Evolutionary conservation across 2,797 vertebrate species (phyloP).

Genomic region (Fistularia commersonii): DNA sequence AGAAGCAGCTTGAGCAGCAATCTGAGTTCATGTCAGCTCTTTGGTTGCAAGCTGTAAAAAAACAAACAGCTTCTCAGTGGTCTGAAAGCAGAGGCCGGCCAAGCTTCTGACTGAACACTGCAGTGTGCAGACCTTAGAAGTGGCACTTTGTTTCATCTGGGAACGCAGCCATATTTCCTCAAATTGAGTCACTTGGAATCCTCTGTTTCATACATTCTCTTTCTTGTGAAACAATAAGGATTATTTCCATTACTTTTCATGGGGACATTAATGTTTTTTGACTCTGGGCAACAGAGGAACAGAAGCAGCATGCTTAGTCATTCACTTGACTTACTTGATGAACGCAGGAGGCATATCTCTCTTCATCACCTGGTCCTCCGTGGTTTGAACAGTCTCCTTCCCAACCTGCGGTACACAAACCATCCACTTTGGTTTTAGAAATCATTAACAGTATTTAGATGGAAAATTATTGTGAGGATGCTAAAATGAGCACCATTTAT

Average conservation of each 20-base stretch:
- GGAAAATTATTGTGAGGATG: constrained; percentile 12
- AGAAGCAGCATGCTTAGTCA: constrained; percentile 1
- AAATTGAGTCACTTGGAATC: constrained; percentile 49
- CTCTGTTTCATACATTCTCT: constrained; percentile 46
- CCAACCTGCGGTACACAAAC: constrained; percentile 82
- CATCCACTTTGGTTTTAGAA: constrained; percentile 1
- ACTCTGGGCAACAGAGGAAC: constrained; percentile 7
- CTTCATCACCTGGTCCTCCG: constrained; percentile 98
- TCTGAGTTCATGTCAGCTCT: constrained; percentile 43
- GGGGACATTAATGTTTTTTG: constrained; percentile 11
- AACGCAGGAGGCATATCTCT: constrained; percentile 98
- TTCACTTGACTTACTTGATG: constrained; percentile 87
- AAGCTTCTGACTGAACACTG: constrained; percentile 8
- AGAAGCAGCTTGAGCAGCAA: constrained; percentile 38
- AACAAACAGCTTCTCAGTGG: constrained; percentile 49
- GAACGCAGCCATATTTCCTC: constrained; percentile 57
- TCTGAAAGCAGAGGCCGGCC: constrained; percentile 40
- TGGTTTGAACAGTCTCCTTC: constrained; percentile 97
- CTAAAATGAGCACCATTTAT: constrained; percentile 37
- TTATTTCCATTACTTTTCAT: constrained; percentile 26
- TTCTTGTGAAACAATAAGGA: constrained; percentile 41
- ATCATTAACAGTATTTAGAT: constrained; percentile 33
- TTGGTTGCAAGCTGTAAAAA: constrained; percentile 48
- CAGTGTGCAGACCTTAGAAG: constrained; percentile 38
- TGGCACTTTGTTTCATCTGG: constrained; percentile 61